phyloP scores from a whole-genome alignment of 1,140 invertebrate genomes.

The Neodiprion virginianus region DNA sequence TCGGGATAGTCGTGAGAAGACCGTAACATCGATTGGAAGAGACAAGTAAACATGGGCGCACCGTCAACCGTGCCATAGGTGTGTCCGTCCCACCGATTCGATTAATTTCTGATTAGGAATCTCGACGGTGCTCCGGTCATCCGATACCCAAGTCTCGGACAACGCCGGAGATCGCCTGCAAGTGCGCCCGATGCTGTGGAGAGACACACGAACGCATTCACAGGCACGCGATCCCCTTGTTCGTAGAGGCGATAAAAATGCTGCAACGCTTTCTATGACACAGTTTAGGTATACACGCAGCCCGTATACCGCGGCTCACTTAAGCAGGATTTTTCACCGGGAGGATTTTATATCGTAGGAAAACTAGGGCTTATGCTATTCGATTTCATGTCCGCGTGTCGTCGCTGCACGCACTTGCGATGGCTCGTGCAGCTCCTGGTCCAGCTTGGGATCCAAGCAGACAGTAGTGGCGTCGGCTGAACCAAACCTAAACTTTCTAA shows the following conservation, averaged over 20 bases:
- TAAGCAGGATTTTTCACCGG: background rate
- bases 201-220: too few relatives aligned
- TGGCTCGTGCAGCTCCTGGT: constrained; percentile 1
- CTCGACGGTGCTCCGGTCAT: background rate
- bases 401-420: background rate
- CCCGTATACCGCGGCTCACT: background rate
- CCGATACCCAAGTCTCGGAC: background rate
- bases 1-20: background rate
- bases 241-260: background rate
- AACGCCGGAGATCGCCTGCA: background rate
- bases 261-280: constrained; percentile 1
- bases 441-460: background rate
- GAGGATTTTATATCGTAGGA: background rate
- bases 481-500: constrained; percentile 6
- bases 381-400: background rate
- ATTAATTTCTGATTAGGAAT: constrained; percentile 1
- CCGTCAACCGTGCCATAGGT: background rate
- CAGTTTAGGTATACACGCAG: background rate
- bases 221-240: too few relatives aligned
- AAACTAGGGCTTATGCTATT: background rate
- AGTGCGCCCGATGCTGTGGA: too few relatives aligned
- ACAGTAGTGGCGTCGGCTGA: too few relatives aligned
- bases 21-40: background rate
- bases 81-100: background rate
- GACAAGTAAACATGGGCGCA: background rate